Evolutionary conservation across 2,797 vertebrate species (phyloP).

Genomic region (Apogon hyalosoma): DNA sequence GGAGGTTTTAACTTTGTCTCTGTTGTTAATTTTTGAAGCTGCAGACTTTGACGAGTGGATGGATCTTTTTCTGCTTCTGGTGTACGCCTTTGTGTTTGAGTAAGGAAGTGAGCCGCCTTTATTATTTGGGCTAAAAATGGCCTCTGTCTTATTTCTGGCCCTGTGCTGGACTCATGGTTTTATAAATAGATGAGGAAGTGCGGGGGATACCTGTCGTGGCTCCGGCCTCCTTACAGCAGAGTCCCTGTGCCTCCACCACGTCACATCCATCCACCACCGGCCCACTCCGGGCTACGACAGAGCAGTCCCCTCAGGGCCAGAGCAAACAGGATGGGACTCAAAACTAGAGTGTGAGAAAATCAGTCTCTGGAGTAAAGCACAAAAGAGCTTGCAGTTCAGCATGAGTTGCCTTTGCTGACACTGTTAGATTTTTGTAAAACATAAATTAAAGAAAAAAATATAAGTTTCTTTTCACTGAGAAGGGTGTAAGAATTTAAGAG

Average conservation of each 20-base stretch:
- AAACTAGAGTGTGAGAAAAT: constrained; percentile 76
- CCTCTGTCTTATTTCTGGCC: constrained; percentile 85
- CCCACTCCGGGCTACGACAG: constrained; percentile 43
- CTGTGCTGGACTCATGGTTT: constrained; percentile 67
- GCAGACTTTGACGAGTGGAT: neutral
- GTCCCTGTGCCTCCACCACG: constrained; percentile 64
- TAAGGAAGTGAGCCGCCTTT: constrained; percentile 39
- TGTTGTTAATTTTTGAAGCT: constrained; percentile 23
- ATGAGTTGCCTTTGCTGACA: constrained; percentile 26
- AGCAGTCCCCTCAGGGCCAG: constrained; percentile 54
- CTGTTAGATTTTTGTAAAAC: constrained; percentile 38
- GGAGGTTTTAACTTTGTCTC: constrained; percentile 53
- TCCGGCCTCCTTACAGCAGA: constrained; percentile 66
- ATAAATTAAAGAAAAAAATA: constrained; percentile 14
- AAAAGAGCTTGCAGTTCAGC: constrained; percentile 42
- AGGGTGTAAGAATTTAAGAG: constrained; percentile 8
- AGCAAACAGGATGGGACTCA: constrained; percentile 77
- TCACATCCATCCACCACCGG: constrained; percentile 73
- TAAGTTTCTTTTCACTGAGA: constrained; percentile 13
- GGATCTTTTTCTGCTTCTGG: constrained; percentile 14
- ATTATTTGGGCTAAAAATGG: constrained; percentile 82
- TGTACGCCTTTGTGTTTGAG: constrained; percentile 18
- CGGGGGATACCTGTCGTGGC: constrained; percentile 81
- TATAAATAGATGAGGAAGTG: constrained; percentile 86
- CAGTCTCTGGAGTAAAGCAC: constrained; percentile 53